Evolutionary conservation across 1,140 invertebrate species (phyloP), one percentile per base, ranked within the genome.

Genomic region (Drosophila baimaii): DNA sequence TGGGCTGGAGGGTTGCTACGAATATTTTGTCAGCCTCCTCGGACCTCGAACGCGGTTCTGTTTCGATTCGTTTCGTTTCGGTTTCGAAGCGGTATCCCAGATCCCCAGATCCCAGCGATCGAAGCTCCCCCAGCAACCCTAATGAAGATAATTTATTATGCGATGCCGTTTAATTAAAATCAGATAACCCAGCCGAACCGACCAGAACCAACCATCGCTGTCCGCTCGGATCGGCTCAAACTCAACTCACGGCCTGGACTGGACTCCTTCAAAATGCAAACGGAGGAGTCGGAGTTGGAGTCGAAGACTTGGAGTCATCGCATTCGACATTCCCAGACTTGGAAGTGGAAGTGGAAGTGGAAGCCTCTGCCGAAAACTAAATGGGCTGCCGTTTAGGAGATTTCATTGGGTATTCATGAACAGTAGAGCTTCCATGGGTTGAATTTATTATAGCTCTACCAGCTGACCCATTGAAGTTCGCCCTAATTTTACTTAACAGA

Each of bases 61-160:
- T 37, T 68, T 66, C 23, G 27, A 29, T 69, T 71, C 49, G 49
- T 5, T 69, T 70, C 68, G 49, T 13, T 44, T 29, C 27, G 43
- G 65, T 5, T 31, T 31, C 17, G 31, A 12, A 23, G 51, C 39
- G 31, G 27, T 15, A 41, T 35, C 41, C 55, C 27, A 23, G 41
- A 33, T 33, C 31, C 31, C 31, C 10, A 33, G 63, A 59, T 63
- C 54, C 25, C 55, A 63, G 55, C 55, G 61, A 63, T 41, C 31
- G 51, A 23, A 33, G 35, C 43, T 66, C 57, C 56, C 62, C 63
- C 43, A 65, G 47, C 52, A 71, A 39, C 76, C 78, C 77, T 89
- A 89, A 89, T 89, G 84, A 89, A 89, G 84, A 89, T 89, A 89
- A 89, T 89, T 89, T 89, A 89, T 89, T 89, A 89, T 89, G 66